Conservation (phyloP, 1,140 invertebrate genomes). For the Drosophila lowei region DNA sequence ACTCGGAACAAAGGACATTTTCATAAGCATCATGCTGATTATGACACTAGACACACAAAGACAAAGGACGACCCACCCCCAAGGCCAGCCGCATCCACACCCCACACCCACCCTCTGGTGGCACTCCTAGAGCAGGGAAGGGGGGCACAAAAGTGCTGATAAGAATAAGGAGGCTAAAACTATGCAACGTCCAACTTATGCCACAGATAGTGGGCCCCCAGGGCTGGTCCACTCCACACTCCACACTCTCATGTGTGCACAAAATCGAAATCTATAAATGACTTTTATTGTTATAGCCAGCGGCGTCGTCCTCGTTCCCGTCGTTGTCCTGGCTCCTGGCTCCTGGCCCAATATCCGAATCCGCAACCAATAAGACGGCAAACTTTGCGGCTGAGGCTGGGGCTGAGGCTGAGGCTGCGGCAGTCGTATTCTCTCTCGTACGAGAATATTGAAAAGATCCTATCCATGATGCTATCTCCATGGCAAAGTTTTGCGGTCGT, state of each 20-base stretch:
- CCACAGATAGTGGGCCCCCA: constrained; percentile 9
- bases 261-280: constrained; percentile 80
- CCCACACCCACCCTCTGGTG: neutral
- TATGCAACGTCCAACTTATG: constrained; percentile 67
- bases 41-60: constrained; percentile 72
- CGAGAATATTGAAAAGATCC: constrained; percentile 46
- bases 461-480: constrained; percentile 28
- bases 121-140: too few relatives aligned
- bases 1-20: constrained; percentile 70
- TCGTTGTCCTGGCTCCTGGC: neutral
- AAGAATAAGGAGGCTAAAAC: constrained; percentile 62
- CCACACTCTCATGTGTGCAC: constrained; percentile 47
- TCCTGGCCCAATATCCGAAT: constrained; percentile 38
- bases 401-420: too few relatives aligned
- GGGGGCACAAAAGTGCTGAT: constrained; percentile 75
- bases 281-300: constrained; percentile 79
- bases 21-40: constrained; percentile 82
- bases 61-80: constrained; percentile 8
- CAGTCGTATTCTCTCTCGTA: constrained; percentile 31
- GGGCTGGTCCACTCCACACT: constrained; percentile 8
- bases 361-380: constrained; percentile 33
- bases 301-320: constrained; percentile 38
- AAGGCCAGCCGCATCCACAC: neutral
- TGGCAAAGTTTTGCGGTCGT: constrained; percentile 59
- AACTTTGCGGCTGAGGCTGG: constrained; percentile 28